Base-by-base conservation (phyloP, 1,140 invertebrate genomes). In the Eupeodes corollae region DNA sequence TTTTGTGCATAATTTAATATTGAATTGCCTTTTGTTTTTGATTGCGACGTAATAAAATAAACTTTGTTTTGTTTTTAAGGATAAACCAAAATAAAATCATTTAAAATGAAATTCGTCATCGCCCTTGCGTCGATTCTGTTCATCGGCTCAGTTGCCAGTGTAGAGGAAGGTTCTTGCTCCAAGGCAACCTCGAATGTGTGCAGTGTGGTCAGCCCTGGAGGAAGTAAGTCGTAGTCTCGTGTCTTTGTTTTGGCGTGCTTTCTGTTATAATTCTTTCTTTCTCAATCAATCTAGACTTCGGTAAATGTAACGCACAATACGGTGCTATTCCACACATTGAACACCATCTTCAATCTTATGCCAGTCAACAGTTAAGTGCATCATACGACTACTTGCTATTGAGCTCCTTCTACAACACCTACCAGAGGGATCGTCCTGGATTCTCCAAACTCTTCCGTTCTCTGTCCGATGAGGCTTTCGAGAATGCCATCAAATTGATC, bases 391-490 rank as follows among this genome's bases (percentile, higher is more conserved):
- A 80, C 52, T 69, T 89, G 13, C 62, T 87, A 3, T 76, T 86
- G 68, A 77, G 84, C 9, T 79, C 82, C 2, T 78, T 85, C 64
- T 90, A 86, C 67, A 80, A 79, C 42, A 86, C 83, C 56, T 88
- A 82, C 61, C 76, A 83, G 56, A 78, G 77, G 41, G 82, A 86
- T 66, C 73, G 87, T 34, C 73, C 74, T 30, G 87, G 87, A 11
- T 89, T 91, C 67, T 76, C 78, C 52, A 80, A 78, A 57, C 68
- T 87, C 11, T 88, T 85, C 68, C 74, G 77, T 44, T 78, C 80
- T 52, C 60, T 86, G 9, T 84, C 86, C 3, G 86, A 91, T 52
- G 62, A 78, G 18, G 70, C 78, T 12, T 91, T 86, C 81, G 73
- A 80, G 16, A 77, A 85, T 57, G 75, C 77, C 31, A 81, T 88